Evolutionary conservation across 2,888 invertebrate genomes (phyloP), one percentile per base, ranked within the genome.

Genomic region (Piscicola geometra): DNA sequence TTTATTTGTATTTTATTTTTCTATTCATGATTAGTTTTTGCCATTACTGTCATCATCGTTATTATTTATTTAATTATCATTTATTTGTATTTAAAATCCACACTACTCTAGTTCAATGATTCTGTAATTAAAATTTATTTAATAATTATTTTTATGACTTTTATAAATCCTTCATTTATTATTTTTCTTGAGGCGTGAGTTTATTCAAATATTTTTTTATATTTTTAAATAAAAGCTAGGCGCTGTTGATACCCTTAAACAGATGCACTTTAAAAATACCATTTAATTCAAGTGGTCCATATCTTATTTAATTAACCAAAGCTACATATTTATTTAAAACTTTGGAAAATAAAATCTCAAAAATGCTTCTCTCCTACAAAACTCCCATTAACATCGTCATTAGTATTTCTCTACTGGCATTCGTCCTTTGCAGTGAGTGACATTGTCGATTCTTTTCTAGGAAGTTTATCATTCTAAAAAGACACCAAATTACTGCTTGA

Each of bases 381-480:
- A 75, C 64, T 41, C 67, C 67, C 30, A 67, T 75, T 2, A 64
- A 47, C 30, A 50, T 41, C 25, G 75, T 47, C 9, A 1, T 47
- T 5, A 41, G 67, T 15, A 9, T 56, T 3, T 33, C 75, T 47
- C 47, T 75, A 21, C 28, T 67, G 1, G 68, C 75, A 15, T 66
- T 75, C 33, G 52, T 73, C 60, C 60, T 73, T 1, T 64, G 60
- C 60, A 73, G 73, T 73, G 25, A 47, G 75, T 68, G 21, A 33
- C 15, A 15, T 69, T 69, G 5, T 35, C 12, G 33, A 64, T 25
- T 15, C 12, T 64, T 64, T 64, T 64, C 64, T 15, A n/a, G n/a
- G n/a, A n/a, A n/a, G n/a, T n/a, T n/a, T n/a, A n/a, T n/a, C n/a
- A n/a, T n/a, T n/a, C n/a, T n/a, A n/a, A n/a, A n/a, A n/a, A n/a